Evolutionary conservation across 2,797 vertebrate species (phyloP).

Genomic region (Lerista edwardsae): DNA sequence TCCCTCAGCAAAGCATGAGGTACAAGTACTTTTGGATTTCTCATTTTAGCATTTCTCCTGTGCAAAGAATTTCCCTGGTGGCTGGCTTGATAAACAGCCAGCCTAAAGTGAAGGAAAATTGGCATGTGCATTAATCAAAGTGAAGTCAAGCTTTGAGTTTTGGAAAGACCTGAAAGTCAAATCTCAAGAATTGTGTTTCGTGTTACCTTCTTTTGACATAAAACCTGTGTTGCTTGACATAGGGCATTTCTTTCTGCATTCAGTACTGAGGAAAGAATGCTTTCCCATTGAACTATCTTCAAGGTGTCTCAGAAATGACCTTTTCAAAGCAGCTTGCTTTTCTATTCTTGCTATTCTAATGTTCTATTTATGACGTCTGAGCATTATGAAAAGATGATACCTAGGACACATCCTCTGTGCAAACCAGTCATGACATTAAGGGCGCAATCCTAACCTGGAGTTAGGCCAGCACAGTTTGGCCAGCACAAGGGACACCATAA

Average conservation of each 20-base stretch:
- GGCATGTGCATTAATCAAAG: slow-evolving; percentile 2
- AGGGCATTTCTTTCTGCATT: background rate
- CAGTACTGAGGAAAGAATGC: no score
- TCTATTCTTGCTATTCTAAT: no score
- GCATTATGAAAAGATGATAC: background rate
- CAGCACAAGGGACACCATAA: no score
- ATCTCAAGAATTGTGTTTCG: background rate
- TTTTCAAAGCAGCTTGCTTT: background rate
- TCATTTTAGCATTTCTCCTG: background rate
- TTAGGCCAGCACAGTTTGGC: no score
- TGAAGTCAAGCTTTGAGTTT: background rate
- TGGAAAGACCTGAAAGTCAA: background rate
- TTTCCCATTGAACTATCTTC: background rate
- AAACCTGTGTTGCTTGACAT: background rate
- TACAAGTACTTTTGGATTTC: background rate
- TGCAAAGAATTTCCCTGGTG: background rate
- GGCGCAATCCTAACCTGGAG: no score
- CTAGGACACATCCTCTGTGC: background rate
- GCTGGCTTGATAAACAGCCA: background rate
- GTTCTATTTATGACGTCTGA: background rate
- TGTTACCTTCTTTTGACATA: background rate
- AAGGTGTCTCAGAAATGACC: background rate
- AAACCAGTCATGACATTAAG: no score
- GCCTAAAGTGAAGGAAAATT: slow-evolving; percentile 21
- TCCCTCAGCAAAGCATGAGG: background rate